A percentile compares a stretch with the other conserved stretches of the same genome.
Conservation (phyloP, 2,888 invertebrate genomes). For the Drosophila koepferae region DNA sequence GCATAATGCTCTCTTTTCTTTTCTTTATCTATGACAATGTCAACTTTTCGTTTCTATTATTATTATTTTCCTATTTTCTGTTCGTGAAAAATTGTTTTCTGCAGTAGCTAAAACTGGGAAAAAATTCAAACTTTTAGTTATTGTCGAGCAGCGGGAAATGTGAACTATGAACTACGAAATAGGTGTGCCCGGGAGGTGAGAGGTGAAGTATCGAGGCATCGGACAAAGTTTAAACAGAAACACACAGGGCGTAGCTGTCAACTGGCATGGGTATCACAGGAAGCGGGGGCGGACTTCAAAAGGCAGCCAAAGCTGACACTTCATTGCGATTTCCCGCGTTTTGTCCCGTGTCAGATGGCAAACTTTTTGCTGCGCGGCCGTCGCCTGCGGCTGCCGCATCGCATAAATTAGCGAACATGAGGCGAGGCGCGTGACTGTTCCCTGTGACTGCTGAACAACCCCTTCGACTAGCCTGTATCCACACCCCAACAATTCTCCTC, state of each 20-base stretch:
- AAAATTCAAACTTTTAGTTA: conserved; percentile 38
- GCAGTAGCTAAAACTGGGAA: conserved; percentile 25
- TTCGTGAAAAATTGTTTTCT: conserved; percentile 69
- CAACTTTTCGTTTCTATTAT: conserved; percentile 44
- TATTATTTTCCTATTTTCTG: conserved; percentile 23
- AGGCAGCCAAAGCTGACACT: conserved; percentile 3
- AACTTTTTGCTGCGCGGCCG: conserved; percentile 56
- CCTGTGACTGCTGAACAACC: conserved; percentile 31
- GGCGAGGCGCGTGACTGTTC: conserved; percentile 58
- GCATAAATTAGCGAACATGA: conserved; percentile 79
- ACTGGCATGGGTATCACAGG: conserved; percentile 10
- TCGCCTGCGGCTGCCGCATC: conserved; percentile 57
- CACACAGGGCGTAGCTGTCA: conserved; percentile 31
- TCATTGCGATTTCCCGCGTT: conserved; percentile 19
- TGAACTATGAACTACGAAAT: conserved; percentile 8
- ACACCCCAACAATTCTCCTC: no score
- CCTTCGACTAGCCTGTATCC: conserved; percentile 20
- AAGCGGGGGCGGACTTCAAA: not conserved
- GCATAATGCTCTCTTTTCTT: not conserved
- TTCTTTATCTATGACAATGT: conserved; percentile 26
- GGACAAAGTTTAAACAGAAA: conserved; percentile 65
- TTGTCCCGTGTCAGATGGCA: conserved; percentile 49
- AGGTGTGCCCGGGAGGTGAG: not conserved
- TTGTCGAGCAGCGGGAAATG: conserved; percentile 8
- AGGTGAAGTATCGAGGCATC: conserved; percentile 28